Conservation (phyloP, 2,113 vertebrate species). For the Mellivora capensis region DNA sequence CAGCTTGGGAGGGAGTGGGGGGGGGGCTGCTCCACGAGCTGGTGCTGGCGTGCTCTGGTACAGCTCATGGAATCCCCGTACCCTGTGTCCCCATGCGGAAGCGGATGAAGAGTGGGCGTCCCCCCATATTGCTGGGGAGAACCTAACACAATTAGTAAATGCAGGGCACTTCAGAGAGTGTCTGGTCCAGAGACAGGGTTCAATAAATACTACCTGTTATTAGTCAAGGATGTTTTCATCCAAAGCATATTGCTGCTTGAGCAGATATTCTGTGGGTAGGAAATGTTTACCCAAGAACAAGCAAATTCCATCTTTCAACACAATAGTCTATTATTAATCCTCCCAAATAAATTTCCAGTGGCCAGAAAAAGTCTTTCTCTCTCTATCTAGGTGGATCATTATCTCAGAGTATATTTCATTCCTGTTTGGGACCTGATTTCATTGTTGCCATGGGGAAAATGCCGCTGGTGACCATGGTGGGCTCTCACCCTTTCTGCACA, state of each 20-base stretch:
- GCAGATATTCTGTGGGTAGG: background rate
- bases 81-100: background rate
- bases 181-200: background rate
- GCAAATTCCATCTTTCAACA: background rate
- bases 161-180: too few species aligned
- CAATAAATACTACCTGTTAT: rapidly evolving
- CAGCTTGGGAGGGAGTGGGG: too few species aligned
- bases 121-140: rapidly evolving
- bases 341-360: background rate
- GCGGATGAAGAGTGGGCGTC: rapidly evolving
- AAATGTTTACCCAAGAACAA: background rate
- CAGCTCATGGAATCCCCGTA: rapidly evolving
- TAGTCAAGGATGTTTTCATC: background rate
- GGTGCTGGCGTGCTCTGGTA: rapidly evolving
- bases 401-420: background rate
- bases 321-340: background rate
- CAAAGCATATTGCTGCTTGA: background rate
- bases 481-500: background rate
- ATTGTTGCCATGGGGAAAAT: background rate
- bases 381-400: background rate
- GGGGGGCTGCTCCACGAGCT: rapidly evolving
- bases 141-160: too few species aligned
- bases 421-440: background rate
- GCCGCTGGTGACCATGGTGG: background rate
- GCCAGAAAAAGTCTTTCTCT: background rate